Evolutionary conservation across 2,888 invertebrate species (phyloP), one percentile per base, ranked within the genome.

Genomic region (Orthonevra nobilis): DNA sequence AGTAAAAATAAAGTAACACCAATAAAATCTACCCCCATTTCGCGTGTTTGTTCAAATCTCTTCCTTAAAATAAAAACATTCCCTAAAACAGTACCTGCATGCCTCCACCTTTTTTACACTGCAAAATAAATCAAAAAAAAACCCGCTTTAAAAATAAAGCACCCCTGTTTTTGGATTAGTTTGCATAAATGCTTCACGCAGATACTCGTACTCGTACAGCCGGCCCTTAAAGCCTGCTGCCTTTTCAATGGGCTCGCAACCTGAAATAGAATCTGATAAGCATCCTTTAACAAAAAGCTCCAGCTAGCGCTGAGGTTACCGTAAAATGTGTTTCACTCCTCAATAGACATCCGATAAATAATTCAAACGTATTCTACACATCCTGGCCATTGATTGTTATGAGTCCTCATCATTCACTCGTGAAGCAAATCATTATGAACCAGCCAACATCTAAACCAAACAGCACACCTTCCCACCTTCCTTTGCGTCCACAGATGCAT

Each of bases 221-320:
- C 52, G 23, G 15, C 34, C 28, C 46, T 46, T 38, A 12, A 2
- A 28, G 3, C 19, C 10, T 15, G n/a, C 26, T 38, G 10, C n/a
- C 12, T 48, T 12, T 38, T 48, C 48, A 30, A 40, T 30, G 30
- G 34, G 17, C 36, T 50, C 46, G 38, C 44, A 60, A 23, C 60
- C 56, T 58, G 9, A 70, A 77, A 77, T 77, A 70, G 46, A 64
- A 72, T 12, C 17, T 3, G 77, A 77, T 77, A 77, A 77, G 40
- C 64, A 77, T 77, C 64, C 52, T 60, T 70, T 40, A 23, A 54
- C 54, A 44, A 52, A n/a, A 58, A 19, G 30, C 28, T 30, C 2
- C 10, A 32, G 10, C 40, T 48, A 40, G n/a, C n/a, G n/a, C n/a
- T n/a, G n/a, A n/a, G n/a, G 46, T 10, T 23, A 40, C 38, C 19